Conservation (phyloP, 2,797 vertebrate genomes). For the Hafferia zeledoni region DNA sequence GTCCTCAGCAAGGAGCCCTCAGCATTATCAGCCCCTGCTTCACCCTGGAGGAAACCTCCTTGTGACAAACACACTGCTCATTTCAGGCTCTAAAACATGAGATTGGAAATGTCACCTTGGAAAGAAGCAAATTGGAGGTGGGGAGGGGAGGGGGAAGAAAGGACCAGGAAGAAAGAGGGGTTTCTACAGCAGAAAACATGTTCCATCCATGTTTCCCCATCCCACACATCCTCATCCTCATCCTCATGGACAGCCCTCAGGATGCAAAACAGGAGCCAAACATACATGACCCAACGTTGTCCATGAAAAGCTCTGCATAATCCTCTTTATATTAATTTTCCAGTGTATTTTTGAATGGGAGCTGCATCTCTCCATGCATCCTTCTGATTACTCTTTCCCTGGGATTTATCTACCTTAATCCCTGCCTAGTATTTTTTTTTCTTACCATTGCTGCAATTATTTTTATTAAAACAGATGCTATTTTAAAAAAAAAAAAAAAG, state of each 20-base stretch:
- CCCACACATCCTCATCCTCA: not conserved
- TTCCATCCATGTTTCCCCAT: rapidly evolving
- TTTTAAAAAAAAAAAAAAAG: no score
- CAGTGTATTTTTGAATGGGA: not conserved
- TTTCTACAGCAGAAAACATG: not conserved
- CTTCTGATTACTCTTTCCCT: not conserved
- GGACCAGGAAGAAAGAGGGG: not conserved
- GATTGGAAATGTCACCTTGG: not conserved
- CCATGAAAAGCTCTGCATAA: not conserved
- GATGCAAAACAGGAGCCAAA: not conserved
- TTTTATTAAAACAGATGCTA: not conserved
- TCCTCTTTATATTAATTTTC: not conserved
- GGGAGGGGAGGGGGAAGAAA: not conserved
- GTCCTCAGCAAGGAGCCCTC: not conserved
- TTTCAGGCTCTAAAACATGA: not conserved
- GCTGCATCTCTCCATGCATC: not conserved
- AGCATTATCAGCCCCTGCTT: not conserved
- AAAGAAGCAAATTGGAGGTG: not conserved
- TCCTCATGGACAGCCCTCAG: not conserved
- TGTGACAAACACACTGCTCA: rapidly evolving
- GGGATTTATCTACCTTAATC: not conserved
- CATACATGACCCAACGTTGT: rapidly evolving
- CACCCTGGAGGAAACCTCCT: not conserved
- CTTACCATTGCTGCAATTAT: not conserved
- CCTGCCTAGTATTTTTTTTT: not conserved